Percentiles rank a stretch among this genome's conserved stretches.
Conservation (phyloP, 1,140 invertebrate species). For the Homarus americanus region DNA sequence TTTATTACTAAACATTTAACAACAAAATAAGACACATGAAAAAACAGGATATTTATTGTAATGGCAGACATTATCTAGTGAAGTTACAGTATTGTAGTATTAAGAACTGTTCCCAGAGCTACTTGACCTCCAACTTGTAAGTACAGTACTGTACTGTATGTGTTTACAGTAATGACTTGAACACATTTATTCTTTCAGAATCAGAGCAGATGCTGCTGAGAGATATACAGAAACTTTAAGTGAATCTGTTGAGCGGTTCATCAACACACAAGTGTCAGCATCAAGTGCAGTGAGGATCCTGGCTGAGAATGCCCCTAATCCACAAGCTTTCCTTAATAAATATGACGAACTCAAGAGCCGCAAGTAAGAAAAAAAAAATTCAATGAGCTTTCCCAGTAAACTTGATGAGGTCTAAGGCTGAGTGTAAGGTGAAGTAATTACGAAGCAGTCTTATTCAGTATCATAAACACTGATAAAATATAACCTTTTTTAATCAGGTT, state of each 20-base stretch:
- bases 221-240: conserved; percentile 34
- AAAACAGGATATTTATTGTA: too few relatives aligned
- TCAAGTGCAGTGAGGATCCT: conserved; percentile 24
- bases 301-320: conserved; percentile 27
- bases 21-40: too few relatives aligned
- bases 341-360: conserved; percentile 58
- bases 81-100: not conserved
- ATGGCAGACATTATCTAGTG: not conserved
- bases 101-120: not conserved
- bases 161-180: not conserved
- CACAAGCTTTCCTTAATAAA: conserved; percentile 43
- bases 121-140: not conserved
- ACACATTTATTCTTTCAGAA: not conserved
- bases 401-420: too few relatives aligned
- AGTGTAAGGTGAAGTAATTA: too few relatives aligned
- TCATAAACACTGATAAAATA: too few relatives aligned
- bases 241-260: conserved; percentile 8
- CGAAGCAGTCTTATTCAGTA: too few relatives aligned
- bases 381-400: not conserved
- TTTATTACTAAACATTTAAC: not conserved
- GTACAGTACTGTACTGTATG: not conserved
- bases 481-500: too few relatives aligned
- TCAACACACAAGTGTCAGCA: not conserved
- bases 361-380: conserved; percentile 18
- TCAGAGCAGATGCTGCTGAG: conserved; percentile 38